Evolutionary conservation across 2,113 vertebrate species (phyloP), one percentile per base, ranked within the genome.

Genomic region (Malaclemys terrapin): DNA sequence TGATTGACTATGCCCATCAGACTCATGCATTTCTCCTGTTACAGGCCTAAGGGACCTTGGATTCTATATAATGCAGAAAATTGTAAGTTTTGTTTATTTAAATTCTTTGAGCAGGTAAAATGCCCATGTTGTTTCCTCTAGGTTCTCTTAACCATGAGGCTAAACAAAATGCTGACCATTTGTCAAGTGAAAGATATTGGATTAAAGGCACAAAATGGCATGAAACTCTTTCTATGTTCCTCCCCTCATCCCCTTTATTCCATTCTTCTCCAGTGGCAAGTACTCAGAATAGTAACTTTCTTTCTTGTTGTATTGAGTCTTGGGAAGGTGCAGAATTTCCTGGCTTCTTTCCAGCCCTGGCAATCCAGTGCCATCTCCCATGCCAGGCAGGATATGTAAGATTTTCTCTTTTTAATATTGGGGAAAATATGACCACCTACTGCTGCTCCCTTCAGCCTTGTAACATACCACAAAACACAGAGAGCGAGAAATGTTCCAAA

Each of bases 401-500:
- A 93, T 88, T 84, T 91, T 76, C 94, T 79, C 82, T 97, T 94
- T 97, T 96, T 57, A 96, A 72, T 96, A 86, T 20, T 76, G 88
- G 92, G 78, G 92, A 89, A 95, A 93, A 65, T 95, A 91, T 93
- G 72, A 56, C 78, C 87, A 88, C 85, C 54, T 91, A 88, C 88
- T 95, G 75, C 92, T 97, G 94, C 93, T 95, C 91, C 87, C 69
- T 88, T 97, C 93, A 87, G 87, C 69, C 79, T 88, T 96, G 62
- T 94, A 89, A 82, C 93, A 95, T 72, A 62, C 87, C 89, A 94
- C 85, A 96, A 79, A 76, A 50, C 13, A 96, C 91, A 96, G 93
- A 88, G 95, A 96, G 84, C 54, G 57, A 93, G 96, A 97, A 95
- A 25, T 97, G 94, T 97, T 97, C 92, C 72, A 84, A 93, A 93